These are phyloP conservation scores for Cassiopea xamachana DNA, from an alignment of 30 jellyfish, hydroid and myxozoan species.

Conservation along the genomic window DNA sequence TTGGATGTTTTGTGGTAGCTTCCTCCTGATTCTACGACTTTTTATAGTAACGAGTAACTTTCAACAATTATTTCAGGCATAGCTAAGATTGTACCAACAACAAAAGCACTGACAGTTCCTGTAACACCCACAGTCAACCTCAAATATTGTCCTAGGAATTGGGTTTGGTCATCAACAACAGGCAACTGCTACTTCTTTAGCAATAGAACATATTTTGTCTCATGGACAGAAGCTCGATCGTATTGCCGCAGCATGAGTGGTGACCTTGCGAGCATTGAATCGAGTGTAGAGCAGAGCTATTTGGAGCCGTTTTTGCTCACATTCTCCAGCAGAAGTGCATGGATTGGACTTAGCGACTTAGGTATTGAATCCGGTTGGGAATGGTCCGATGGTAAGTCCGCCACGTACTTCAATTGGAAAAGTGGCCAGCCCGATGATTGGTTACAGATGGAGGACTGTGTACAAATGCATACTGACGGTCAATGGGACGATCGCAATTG, in stretches of 20 bases:
- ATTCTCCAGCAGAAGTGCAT: constrained; percentile 19
- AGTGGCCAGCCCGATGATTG: constrained; percentile 84
- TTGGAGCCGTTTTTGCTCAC: constrained; percentile 53
- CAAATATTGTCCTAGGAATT: constrained; percentile 53
- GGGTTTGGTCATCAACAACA: constrained; percentile 70
- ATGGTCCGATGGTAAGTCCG: constrained; percentile 86
- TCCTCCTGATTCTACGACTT: no score
- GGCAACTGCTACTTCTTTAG: constrained; percentile 86
- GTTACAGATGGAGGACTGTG: constrained; percentile 95
- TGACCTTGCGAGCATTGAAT: constrained; percentile 72
- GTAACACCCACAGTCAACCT: constrained; percentile 68
- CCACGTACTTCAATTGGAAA: constrained; percentile 71
- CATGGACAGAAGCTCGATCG: constrained; percentile 80
- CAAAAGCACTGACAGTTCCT: constrained; percentile 33
- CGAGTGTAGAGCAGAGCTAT: constrained; percentile 72
- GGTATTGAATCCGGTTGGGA: constrained; percentile 80
- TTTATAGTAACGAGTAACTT: not conserved
- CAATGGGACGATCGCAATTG: constrained; percentile 89
- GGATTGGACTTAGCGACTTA: constrained; percentile 88
- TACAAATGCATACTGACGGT: constrained; percentile 53
- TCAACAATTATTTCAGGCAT: constrained; percentile 3
- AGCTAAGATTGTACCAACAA: constrained; percentile 46
- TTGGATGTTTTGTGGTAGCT: no score
- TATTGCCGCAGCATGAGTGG: constrained; percentile 80
- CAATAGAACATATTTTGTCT: constrained; percentile 24